phyloP scores from a whole-genome alignment of 1,140 invertebrate species.

The Drosophila eugracilis region DNA sequence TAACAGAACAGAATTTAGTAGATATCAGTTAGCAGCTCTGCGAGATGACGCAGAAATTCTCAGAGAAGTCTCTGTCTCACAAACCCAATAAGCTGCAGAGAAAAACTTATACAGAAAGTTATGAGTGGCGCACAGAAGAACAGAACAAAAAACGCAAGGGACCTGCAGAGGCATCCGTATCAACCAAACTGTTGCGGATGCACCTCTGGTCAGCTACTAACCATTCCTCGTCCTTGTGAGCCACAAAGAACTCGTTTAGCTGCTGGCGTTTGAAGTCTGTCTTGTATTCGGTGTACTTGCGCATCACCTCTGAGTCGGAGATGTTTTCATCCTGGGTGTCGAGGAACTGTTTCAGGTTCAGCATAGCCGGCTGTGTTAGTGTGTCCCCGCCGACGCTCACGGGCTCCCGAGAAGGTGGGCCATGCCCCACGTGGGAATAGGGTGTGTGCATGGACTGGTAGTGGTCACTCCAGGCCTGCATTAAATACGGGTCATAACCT shows the following conservation, averaged over 20 bases:
- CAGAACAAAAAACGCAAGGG: conserved; percentile 24
- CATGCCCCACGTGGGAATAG: conserved; percentile 74
- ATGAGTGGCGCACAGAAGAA: conserved; percentile 53
- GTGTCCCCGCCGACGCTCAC: conserved; percentile 33
- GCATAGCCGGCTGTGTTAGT: conserved; percentile 95
- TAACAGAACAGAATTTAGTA: conserved; percentile 56
- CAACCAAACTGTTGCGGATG: conserved; percentile 14
- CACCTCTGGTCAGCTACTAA: conserved; percentile 86
- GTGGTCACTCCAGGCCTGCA: conserved; percentile 83
- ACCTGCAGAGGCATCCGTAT: conserved; percentile 25
- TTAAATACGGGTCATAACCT: conserved; percentile 80
- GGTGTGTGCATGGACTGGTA: conserved; percentile 84
- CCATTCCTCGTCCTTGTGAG: conserved; percentile 99
- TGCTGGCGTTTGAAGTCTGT: conserved; percentile 98
- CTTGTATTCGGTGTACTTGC: conserved; percentile 99
- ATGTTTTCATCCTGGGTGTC: conserved; percentile 98
- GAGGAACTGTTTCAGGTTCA: conserved; percentile 98
- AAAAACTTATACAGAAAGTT: conserved; percentile 82
- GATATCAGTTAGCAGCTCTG: conserved; percentile 48
- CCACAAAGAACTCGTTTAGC: conserved; percentile 99
- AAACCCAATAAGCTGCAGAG: conserved; percentile 83
- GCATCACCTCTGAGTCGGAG: conserved; percentile 97
- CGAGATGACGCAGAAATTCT: conserved; percentile 51
- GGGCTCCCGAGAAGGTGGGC: conserved; percentile 45
- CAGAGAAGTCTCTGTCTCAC: conserved; percentile 59